Base-by-base conservation (phyloP, 2,888 invertebrate genomes). In the Lamproptera curius region DNA sequence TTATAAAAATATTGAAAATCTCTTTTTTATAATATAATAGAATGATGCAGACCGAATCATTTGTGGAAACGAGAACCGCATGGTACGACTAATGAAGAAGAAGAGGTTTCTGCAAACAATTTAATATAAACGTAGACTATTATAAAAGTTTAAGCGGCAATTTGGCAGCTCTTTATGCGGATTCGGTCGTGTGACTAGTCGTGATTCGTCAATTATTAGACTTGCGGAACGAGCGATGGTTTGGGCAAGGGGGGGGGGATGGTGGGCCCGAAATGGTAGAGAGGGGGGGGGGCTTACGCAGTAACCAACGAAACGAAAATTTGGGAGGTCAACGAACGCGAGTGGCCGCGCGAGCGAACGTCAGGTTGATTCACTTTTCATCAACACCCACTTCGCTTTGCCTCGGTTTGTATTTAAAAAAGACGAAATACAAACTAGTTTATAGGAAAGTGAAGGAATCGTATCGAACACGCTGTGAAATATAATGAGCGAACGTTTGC, bases 331-430 rank as follows among this genome's bases (percentile, higher is more conserved):
- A 83, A 82, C 72, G 85, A 77, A 79, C 88, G 76, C 73, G 62
- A 78, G 76, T 83, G 81, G 83, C 87, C 86, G 84, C 81, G 68
- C 76, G 70, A 73, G 72, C 65, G 76, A 80, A 76, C 76, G 73
- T 76, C 82, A 83, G 76, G 77, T 83, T 86, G 86, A 85, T 85
- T 87, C 86, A 87, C 86, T 87, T 87, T 87, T 87, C 85, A 84
- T 85, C 80, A 72, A 74, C 81, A 68, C 63, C 74, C 72, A 74
- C 77, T 78, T 67, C 66, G 76, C 70, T 70, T 75, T 68, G 67
- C 64, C 67, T 62, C 70, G 68, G 73, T 70, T 73, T 66, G 65
- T 70, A 75, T 74, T 69, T 61, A 55, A 63, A 62, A 59, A 63
- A 63, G 59, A 61, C 52, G 64, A 28, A 66, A 68, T 66, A 69